Conservation (phyloP, 2,797 vertebrate genomes). For the Hoplostethus mediterraneus region DNA sequence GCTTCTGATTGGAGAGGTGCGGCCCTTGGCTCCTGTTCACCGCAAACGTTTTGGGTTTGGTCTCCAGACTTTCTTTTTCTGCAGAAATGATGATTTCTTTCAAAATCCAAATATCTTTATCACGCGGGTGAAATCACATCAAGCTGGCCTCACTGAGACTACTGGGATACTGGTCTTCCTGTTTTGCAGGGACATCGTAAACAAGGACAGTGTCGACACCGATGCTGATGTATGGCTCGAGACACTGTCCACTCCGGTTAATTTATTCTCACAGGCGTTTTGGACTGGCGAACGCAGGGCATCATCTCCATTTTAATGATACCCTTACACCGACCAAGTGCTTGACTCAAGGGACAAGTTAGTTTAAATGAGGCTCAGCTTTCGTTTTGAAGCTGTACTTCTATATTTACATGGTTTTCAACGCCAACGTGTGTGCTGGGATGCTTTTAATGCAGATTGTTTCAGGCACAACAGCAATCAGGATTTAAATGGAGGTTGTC, state of each 20-base stretch:
- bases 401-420: no score
- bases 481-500: no score
- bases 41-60: neutral
- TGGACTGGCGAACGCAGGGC: neutral
- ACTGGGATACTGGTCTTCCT: neutral
- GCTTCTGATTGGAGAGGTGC: no score
- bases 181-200: neutral
- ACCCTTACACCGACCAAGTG: constrained; percentile 1
- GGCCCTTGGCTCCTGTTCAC: no score
- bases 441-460: no score
- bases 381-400: no score
- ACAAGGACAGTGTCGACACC: neutral
- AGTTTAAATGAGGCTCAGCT: neutral
- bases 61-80: neutral
- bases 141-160: neutral
- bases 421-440: no score
- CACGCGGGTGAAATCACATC: neutral
- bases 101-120: neutral
- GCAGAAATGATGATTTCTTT: neutral
- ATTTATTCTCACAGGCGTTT: constrained; percentile 3
- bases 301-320: constrained; percentile 1
- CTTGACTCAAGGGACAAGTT: neutral
- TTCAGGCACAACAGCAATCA: no score
- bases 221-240: neutral
- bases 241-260: neutral